Percentiles rank a stretch among this genome's conserved stretches.
phyloP scores from a whole-genome alignment of 2,888 invertebrate genomes.

The Agrotis ipsilon region DNA sequence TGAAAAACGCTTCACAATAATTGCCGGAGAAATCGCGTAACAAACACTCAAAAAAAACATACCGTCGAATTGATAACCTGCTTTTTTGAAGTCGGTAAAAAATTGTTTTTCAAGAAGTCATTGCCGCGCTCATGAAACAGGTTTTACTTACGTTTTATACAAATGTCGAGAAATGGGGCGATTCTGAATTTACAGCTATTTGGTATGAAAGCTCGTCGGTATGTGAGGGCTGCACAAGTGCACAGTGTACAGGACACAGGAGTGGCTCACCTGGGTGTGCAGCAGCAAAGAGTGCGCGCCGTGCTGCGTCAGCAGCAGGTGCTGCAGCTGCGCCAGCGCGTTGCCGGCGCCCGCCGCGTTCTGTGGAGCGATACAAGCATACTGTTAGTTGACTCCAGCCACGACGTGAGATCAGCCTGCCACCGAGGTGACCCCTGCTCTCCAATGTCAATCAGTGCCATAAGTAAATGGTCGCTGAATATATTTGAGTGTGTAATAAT shows the following conservation, averaged over 20 bases:
- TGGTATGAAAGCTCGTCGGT: background rate
- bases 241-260: no score
- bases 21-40: no score
- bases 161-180: background rate
- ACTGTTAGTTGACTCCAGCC: background rate
- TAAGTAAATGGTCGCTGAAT: no score
- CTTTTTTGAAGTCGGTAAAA: no score
- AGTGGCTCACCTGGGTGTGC: slow-evolving; percentile 81
- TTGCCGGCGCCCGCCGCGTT: slow-evolving; percentile 83
- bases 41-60: no score
- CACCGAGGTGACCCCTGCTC: background rate
- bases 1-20: no score
- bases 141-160: no score
- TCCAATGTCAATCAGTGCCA: no score
- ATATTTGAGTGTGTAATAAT: no score
- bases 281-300: slow-evolving; percentile 87
- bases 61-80: no score
- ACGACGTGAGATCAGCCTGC: background rate
- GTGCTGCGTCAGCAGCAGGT: slow-evolving; percentile 86
- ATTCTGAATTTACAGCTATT: no score
- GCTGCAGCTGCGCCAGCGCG: slow-evolving; percentile 88
- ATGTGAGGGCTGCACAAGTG: background rate
- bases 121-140: background rate
- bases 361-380: slow-evolving; percentile 63
- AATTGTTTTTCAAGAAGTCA: background rate